These are phyloP conservation scores for Aphaenogaster floridana DNA, from an alignment of 1,140 invertebrate species.

Conservation along the genomic window DNA sequence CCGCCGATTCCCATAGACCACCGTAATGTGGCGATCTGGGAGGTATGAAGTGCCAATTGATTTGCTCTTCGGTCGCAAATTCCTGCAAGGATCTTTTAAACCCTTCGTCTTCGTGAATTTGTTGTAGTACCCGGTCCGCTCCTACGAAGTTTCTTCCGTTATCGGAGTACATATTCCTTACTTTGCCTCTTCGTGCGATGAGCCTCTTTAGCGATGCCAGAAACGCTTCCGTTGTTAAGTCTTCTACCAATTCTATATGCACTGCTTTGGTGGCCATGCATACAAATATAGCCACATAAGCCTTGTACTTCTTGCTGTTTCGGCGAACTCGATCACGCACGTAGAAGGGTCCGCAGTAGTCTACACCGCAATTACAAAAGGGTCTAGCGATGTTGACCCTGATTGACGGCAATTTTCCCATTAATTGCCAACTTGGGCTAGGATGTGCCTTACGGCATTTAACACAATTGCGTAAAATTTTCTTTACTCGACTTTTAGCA, in stretches of 20 bases:
- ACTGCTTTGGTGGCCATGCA: conserved; percentile 5
- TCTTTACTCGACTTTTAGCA: neutral
- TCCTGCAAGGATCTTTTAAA: neutral
- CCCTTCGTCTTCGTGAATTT: neutral
- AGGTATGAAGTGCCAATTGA: conserved; percentile 8
- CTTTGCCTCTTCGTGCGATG: neutral
- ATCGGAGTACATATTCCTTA: neutral
- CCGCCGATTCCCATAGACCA: conserved; percentile 9
- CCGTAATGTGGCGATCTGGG: conserved; percentile 11
- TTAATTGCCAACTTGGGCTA: neutral
- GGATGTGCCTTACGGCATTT: neutral
- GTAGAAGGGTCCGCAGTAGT: conserved; percentile 23
- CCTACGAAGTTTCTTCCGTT: conserved; percentile 29
- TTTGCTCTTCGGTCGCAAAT: neutral
- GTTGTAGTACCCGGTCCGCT: neutral
- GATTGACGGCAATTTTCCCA: neutral
- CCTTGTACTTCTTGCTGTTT: neutral
- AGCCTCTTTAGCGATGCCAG: neutral
- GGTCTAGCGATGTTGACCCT: neutral
- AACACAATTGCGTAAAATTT: neutral
- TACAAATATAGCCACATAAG: conserved; percentile 4
- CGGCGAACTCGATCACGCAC: neutral
- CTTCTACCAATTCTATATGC: conserved; percentile 2
- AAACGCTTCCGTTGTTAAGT: conserved; percentile 6
- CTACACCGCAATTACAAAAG: neutral